phyloP scores from a whole-genome alignment of 2,797 vertebrate genomes.

The Rhyacichthys aspro region DNA sequence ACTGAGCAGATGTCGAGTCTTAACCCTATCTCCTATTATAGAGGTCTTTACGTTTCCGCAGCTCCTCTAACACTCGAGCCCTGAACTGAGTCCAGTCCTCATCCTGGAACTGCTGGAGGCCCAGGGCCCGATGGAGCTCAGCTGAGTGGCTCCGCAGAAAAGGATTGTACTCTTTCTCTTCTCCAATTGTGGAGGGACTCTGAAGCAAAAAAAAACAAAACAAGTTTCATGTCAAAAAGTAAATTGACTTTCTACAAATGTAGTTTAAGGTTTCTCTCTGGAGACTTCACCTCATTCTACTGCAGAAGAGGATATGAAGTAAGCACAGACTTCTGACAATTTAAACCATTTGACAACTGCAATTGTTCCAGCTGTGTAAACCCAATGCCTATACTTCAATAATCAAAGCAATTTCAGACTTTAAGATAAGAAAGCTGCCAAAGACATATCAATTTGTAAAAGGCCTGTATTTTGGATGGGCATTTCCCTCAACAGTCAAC shows the following conservation, averaged over 20 bases:
- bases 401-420: too few relatives aligned
- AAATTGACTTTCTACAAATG: not conserved
- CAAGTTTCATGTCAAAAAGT: constrained; percentile 9
- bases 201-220: constrained; percentile 53
- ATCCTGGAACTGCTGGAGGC: constrained; percentile 77
- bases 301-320: not conserved
- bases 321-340: not conserved
- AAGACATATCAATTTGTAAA: too few relatives aligned
- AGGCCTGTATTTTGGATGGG: constrained; percentile 1
- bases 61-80: constrained; percentile 88
- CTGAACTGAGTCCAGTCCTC: constrained; percentile 85
- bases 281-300: constrained; percentile 2
- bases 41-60: constrained; percentile 88
- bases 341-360: constrained; percentile 5
- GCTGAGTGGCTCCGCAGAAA: constrained; percentile 89
- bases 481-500: constrained; percentile 30
- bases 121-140: constrained; percentile 86
- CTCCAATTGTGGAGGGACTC: constrained; percentile 92
- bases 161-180: constrained; percentile 94
- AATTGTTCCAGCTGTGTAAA: not conserved
- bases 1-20: not conserved
- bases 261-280: constrained; percentile 7
- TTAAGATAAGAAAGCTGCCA: too few relatives aligned
- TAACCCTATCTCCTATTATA: constrained; percentile 83
- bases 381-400: not conserved